phyloP scores from a whole-genome alignment of 2,888 invertebrate species.

The Euplagia quadripunctaria region DNA sequence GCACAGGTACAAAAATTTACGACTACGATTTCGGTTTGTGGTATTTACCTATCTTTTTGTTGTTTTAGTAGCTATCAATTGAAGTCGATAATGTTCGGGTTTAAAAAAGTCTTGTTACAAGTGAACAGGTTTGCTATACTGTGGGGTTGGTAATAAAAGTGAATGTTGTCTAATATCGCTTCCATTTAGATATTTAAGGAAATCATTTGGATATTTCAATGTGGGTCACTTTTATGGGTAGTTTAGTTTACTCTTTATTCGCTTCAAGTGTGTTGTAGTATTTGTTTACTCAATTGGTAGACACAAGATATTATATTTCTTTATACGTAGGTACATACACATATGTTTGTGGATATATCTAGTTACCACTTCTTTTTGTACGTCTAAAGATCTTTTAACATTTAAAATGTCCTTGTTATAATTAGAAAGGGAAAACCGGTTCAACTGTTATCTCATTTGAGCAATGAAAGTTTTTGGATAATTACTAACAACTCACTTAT shows the following conservation, averaged over 20 bases:
- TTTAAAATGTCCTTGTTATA: not conserved
- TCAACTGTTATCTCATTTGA: not conserved
- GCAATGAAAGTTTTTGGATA: too few relatives aligned
- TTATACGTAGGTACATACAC: too few relatives aligned
- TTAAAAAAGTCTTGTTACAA: conserved; percentile 28
- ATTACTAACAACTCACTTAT: too few relatives aligned
- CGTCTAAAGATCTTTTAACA: not conserved
- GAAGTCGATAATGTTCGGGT: conserved; percentile 34
- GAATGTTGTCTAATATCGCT: not conserved
- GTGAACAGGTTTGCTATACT: conserved; percentile 15
- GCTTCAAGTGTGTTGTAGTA: not conserved
- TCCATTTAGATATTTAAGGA: not conserved
- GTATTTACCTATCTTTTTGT: conserved; percentile 44
- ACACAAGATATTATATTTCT: not conserved
- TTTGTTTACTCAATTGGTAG: not conserved
- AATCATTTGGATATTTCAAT: not conserved
- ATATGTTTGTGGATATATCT: not conserved
- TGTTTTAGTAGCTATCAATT: conserved; percentile 41
- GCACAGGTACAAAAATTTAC: conserved; percentile 53
- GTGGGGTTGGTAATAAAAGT: conserved; percentile 3
- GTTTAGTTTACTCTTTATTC: not conserved
- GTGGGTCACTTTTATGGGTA: not conserved
- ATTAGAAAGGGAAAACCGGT: not conserved
- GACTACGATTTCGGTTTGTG: conserved; percentile 37
- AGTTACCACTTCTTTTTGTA: not conserved